Base-by-base conservation (phyloP, 2,113 vertebrate genomes). In the Rhinolophus ferrumequinum region DNA sequence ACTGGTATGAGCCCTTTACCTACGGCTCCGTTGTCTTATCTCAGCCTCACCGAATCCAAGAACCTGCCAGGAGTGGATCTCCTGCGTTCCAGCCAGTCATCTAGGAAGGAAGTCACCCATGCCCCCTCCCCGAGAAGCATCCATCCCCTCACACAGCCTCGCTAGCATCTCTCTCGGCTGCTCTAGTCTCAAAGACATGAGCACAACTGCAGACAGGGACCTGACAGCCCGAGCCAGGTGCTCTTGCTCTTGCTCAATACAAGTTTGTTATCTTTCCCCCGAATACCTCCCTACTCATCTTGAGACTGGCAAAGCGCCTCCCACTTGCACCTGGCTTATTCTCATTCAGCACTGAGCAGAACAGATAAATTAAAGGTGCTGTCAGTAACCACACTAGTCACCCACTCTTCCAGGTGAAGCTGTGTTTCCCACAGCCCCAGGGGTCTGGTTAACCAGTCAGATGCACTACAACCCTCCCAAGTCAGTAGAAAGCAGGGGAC, bases 341-440 rank as follows among this genome's bases (percentile, higher is more conserved):
- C 75, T 76, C 47, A 35, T n/a, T 88, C 44, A 47, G 62, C 52
- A 10, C 14, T 30, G 13, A 72, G 33, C 22, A 50, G 47, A 88
- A 75, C 26, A 75, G 58, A 33, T 64, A 6, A 50, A 81, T 41
- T 13, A 38, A 44, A 85, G 67, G 56, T 75, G 28, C 64, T 64
- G 16, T 18, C 54, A 44, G 47, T 7, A 44, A 66, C 47, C n/a
- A 13, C 47, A 22, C 14, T 3, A 6, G 26, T 52, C 64, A 64
- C 94, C 95, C 73, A 87, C 52, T 83, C 47, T 94, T 67, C 92
- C 70, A 76, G 28, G 56, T 70, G 88, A 44, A 5, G 35, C 90
- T 47, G 10, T 64, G 14, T 62, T 47, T 66, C 73, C 82, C 44
- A 56, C 3, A 47, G 72, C 35, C n/a, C 73, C 58, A 14, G 10